Conservation (phyloP, 2,113 vertebrate genomes). For the Rhynchomys soricoides region DNA sequence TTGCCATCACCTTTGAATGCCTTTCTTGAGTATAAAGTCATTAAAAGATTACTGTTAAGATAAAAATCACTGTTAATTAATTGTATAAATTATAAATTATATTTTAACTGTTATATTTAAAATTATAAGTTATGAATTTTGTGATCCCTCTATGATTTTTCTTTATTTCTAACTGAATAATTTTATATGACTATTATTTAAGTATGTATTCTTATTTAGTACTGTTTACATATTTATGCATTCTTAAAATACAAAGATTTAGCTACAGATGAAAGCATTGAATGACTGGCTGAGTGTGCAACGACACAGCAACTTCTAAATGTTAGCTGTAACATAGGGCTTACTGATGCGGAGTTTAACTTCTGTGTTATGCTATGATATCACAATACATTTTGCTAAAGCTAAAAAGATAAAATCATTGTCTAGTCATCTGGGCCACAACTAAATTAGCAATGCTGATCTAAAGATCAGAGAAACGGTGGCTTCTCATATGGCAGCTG, state of each 20-base stretch:
- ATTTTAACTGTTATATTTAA: too few species aligned
- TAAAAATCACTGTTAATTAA: too few species aligned
- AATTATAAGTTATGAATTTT: too few species aligned
- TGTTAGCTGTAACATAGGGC: background rate
- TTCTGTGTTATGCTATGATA: background rate
- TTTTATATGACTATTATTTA: background rate
- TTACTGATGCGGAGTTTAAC: background rate
- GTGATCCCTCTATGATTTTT: background rate
- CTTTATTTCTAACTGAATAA: background rate
- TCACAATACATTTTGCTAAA: background rate
- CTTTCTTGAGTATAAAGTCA: conserved; percentile 49
- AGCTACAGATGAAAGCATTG: background rate
- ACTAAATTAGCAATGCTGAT: conserved; percentile 39
- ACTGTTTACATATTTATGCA: background rate
- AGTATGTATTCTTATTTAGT: background rate
- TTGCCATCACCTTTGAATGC: conserved; percentile 33
- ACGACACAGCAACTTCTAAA: background rate
- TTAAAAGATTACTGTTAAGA: conserved; percentile 37
- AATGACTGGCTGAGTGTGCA: background rate
- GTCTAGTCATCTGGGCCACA: conserved; percentile 5
- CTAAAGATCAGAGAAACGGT: conserved; percentile 42
- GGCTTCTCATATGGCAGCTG: background rate
- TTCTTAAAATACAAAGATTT: background rate
- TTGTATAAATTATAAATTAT: too few species aligned
- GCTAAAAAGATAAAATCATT: background rate